Evolutionary conservation across 2,797 vertebrate species (phyloP).

Genomic region (Melanotaenia pygmaea): DNA sequence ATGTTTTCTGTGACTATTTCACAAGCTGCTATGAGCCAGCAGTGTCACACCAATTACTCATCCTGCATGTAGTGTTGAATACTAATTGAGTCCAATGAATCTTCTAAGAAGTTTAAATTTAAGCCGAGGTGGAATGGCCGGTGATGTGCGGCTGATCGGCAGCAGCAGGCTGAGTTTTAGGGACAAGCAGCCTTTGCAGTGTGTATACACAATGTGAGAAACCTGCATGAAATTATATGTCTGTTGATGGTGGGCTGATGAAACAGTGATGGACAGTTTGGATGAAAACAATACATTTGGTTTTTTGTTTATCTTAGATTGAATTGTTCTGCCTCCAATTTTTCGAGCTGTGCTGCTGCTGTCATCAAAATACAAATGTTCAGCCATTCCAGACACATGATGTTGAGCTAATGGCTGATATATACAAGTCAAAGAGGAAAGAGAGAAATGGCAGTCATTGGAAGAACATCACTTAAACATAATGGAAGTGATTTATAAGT

Average conservation of each 20-base stretch:
- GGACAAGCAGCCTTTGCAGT: too few relatives aligned
- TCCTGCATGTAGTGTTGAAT: too few relatives aligned
- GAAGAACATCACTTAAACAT: conserved; percentile 1
- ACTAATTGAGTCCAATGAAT: too few relatives aligned
- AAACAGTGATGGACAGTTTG: neutral
- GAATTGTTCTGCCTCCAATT: neutral
- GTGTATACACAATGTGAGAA: too few relatives aligned
- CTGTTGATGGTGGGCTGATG: neutral
- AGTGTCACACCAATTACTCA: too few relatives aligned
- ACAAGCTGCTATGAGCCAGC: too few relatives aligned
- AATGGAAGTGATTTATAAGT: neutral
- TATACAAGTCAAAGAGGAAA: conserved; percentile 13
- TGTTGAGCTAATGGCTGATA: conserved; percentile 25
- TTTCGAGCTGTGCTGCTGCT: conserved; percentile 1
- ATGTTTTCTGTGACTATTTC: too few relatives aligned
- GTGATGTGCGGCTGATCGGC: too few relatives aligned
- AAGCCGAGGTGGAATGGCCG: too few relatives aligned
- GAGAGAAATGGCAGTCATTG: conserved; percentile 1
- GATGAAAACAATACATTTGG: conserved; percentile 1
- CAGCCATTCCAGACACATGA: conserved; percentile 15
- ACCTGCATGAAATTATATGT: too few relatives aligned
- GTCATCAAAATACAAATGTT: conserved; percentile 7
- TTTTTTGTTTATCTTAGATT: neutral
- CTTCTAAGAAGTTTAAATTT: too few relatives aligned
- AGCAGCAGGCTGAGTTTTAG: too few relatives aligned